Evolutionary conservation across 2,797 vertebrate genomes (phyloP), one percentile per base, ranked within the genome.

Genomic region (Thaleichthys pacificus): DNA sequence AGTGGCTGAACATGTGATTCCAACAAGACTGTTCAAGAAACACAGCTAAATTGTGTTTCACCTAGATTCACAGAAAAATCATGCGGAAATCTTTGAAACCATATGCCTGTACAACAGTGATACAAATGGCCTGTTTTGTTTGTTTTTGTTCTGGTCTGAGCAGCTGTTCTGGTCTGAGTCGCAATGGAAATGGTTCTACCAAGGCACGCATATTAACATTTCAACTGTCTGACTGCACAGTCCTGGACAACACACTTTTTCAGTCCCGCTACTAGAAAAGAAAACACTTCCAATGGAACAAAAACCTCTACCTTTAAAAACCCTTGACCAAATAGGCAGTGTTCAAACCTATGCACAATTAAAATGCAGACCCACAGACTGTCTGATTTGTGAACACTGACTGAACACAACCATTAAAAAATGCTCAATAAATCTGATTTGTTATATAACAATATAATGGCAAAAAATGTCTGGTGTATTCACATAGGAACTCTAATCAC

Each of bases 211-310:
- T 30, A 73, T 80, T 87, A 85, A 58, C 24, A 28, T 14, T 72
- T 88, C 87, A 89, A 82, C 81, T 90, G 89, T 87, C 73, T 35
- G 32, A 35, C 32, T 0, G 69, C 58, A 54, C 51, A 69, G 81
- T 80, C 69, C 77, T 75, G 54, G 68, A 69, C 72, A 1, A 79
- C 76, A 87, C 85, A 80, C 77, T 84, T 75, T 71, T 85, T 83
- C 71, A 72, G 68, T 60, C 61, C 78, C 74, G 76, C 75, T 71
- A 54, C 69, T 74, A 62, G 73, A 26, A 56, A 19, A 49, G 2
- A 71, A 74, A 66, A 51, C 19, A 4, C n/a, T 56, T 49, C 24
- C 28, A 60, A 30, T 61, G 47, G 5, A 26, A 47, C 24, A 5
- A 12, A 19, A 49, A 26, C 56, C 47, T 38, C 12, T 5, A 15